Base-by-base conservation (phyloP, 2,888 invertebrate species). In the Noctua janthe region DNA sequence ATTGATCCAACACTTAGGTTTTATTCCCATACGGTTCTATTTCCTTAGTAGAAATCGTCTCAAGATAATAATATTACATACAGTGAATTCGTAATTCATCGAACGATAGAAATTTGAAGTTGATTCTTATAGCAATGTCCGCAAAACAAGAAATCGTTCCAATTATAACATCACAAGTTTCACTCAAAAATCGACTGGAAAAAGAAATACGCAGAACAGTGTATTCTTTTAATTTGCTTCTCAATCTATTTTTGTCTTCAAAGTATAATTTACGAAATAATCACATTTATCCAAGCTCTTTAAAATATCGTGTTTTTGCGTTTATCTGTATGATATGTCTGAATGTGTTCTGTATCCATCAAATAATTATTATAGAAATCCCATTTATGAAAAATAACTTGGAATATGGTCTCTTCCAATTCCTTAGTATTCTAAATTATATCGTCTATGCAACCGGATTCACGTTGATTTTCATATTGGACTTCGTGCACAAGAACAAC, bases 281-380 rank as follows among this genome's bases (percentile, higher is more conserved):
- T 43, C 78, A 81, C 47, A 83, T 87, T 29, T 76, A 78, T 13
- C 73, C 83, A 2, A 82, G 69, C n/a, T 71, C 47, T 11, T 51
- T 13, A 15, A 51, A 29, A 17, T 47, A 56, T 15, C 77, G 74
- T 15, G 0, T 80, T 5, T 67, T 84, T n/a, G 74, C 51, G 17
- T 66, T 77, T 43, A 43, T 29, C 10, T 43, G n/a, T 35, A 29
- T 23, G 29, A 23, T 66, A 35, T 43, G 43, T 29, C 6, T 43
- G 29, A 76, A 54, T 76, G n/a, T 23, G 0, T 13, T 76, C 5
- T 49, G 59, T 62, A 2, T 35, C 5, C 13, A n/a, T n/a, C 35
- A 35, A 17, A 43, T 72, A 5, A 17, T 39, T 8, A 11, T 5
- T 23, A 39, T 15, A 4, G 39, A 39, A 1, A 39, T 39, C 5